Evolutionary conservation across 2,888 invertebrate genomes (phyloP).

Genomic region (Acutogordius australiensis): DNA sequence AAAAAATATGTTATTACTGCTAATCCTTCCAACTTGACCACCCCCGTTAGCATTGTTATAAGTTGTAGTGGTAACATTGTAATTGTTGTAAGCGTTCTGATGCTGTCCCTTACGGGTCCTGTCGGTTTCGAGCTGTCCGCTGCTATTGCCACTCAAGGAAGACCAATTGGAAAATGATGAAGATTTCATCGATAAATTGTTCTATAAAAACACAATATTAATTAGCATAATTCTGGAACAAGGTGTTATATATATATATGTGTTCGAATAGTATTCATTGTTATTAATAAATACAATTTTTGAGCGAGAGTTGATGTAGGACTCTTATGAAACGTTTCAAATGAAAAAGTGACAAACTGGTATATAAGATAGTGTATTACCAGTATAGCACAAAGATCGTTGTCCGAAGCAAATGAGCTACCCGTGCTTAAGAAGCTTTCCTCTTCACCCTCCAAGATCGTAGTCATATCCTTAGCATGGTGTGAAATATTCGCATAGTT

Average conservation of each 20-base stretch:
- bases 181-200: not conserved
- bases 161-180: conserved; percentile 6
- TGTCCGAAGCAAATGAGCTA: conserved; percentile 11
- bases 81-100: not conserved
- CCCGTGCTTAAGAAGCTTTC: conserved; percentile 2
- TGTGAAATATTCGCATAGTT: no score
- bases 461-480: no score
- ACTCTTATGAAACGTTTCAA: no score
- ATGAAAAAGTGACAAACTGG: not conserved
- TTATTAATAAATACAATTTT: not conserved
- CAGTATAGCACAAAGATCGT: conserved; percentile 13
- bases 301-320: not conserved
- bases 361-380: conserved; percentile 15
- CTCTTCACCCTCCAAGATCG: no score
- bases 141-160: not conserved
- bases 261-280: no score
- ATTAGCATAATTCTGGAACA: no score
- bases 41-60: not conserved
- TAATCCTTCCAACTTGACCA: not conserved
- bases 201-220: not conserved
- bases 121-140: not conserved
- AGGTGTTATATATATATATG: no score
- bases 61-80: not conserved
- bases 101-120: not conserved
- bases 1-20: no score